Conservation (phyloP, 2,888 invertebrate species). For the Hypselothyrea guttata region DNA sequence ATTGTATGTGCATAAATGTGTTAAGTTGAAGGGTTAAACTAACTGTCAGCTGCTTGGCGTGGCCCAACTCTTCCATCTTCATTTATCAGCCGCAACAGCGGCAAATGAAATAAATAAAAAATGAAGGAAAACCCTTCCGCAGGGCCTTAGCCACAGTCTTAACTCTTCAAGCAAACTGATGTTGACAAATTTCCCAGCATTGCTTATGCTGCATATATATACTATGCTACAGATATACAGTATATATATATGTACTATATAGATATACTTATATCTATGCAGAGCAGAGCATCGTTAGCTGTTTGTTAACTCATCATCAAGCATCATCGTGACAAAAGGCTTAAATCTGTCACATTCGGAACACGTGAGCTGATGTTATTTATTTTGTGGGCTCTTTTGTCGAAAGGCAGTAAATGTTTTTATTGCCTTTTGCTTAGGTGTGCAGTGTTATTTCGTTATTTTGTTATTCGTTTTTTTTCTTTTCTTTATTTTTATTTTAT, state of each 20-base stretch:
- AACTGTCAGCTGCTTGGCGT: too few species aligned
- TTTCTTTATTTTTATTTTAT: slow-evolving; percentile 12
- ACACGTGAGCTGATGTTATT: slow-evolving; percentile 72
- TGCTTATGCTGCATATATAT: slow-evolving; percentile 19
- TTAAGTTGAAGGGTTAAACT: slow-evolving; percentile 13
- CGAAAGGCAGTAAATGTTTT: slow-evolving; percentile 59
- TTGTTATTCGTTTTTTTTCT: neutral
- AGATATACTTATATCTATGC: slow-evolving; percentile 27
- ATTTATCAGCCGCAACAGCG: slow-evolving; percentile 50
- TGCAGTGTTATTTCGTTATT: slow-evolving; percentile 1
- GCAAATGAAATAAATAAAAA: neutral
- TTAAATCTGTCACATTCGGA: slow-evolving; percentile 76
- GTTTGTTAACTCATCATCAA: slow-evolving; percentile 76
- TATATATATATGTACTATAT: neutral
- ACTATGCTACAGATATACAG: slow-evolving; percentile 2
- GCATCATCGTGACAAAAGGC: slow-evolving; percentile 75
- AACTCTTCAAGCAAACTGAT: slow-evolving; percentile 55
- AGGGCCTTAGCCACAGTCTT: slow-evolving; percentile 56
- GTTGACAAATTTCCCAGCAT: slow-evolving; percentile 61
- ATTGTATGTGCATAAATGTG: neutral
- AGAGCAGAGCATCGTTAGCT: slow-evolving; percentile 45
- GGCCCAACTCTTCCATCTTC: slow-evolving; percentile 39
- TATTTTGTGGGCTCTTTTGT: slow-evolving; percentile 57
- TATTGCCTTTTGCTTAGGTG: slow-evolving; percentile 41
- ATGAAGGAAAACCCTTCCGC: slow-evolving; percentile 42